Evolutionary conservation across 2,888 invertebrate species (phyloP), one percentile per base, ranked within the genome.

Genomic region (Conomelus anceps): DNA sequence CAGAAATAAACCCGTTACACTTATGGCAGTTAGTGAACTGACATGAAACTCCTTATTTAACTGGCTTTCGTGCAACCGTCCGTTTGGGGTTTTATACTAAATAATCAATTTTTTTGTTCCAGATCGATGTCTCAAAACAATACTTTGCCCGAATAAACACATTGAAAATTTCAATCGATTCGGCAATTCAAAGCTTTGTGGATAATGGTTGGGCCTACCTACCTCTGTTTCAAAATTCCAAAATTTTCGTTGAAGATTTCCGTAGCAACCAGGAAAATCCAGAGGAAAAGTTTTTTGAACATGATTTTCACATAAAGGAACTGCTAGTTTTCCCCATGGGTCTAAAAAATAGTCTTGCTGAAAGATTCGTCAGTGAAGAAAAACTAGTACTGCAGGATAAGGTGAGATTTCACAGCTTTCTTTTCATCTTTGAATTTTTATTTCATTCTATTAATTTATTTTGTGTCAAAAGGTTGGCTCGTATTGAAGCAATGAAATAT

Each of bases 311-410:
- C 93, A 94, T 99, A 24, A 95, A 96, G 89, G 96, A 97, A 88
- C 93, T 99, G 88, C 94, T 99, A 89, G 96, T 97, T 22, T 99
- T 99, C 93, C 95, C 97, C 41, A 93, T 95, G 0, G 95, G 95
- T 20, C 96, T 96, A 0, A 95, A 95, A 91, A 95, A 98, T 91
- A 95, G 96, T 92, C 93, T 95, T 87, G 95, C 97, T 93, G 93
- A 13, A 93, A 84, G 22, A 20, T 84, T 84, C 22, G 96, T 90
- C 97, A 97, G 92, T 93, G 94, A 91, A 94, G 95, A 91, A 97
- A 97, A 89, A 94, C 95, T 99, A 89, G 94, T 99, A 91, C 94
- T 99, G 22, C 99, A 99, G 93, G 99, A 99, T 93, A 99, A 99
- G 96, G 98, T 98, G 93, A 92, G 92, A 91, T 88, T 90, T 87